phyloP scores from a whole-genome alignment of 1,140 invertebrate genomes.

The Macrosteles quadrilineatus region DNA sequence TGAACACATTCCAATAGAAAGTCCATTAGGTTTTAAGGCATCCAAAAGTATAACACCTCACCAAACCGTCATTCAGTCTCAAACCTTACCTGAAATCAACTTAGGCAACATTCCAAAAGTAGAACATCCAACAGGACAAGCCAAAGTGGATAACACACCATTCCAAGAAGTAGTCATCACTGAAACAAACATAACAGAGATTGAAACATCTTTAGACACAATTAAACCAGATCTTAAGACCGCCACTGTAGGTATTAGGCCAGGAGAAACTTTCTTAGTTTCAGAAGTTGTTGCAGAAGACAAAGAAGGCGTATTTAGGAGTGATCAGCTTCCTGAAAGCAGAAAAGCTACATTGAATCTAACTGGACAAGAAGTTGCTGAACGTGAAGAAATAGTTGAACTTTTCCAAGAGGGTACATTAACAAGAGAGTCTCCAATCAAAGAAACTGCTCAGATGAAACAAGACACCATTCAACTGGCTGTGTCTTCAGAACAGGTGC shows the following conservation, averaged over 20 bases:
- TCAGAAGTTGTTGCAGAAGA: constrained; percentile 53
- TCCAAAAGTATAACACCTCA: constrained; percentile 52
- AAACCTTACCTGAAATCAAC: constrained; percentile 54
- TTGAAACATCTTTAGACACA: constrained; percentile 49
- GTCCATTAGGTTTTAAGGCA: constrained; percentile 50
- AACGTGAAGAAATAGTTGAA: constrained; percentile 43
- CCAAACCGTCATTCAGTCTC: constrained; percentile 54
- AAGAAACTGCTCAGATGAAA: constrained; percentile 43
- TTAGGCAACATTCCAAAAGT: constrained; percentile 50
- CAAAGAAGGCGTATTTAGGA: constrained; percentile 47
- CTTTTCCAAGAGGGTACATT: constrained; percentile 39
- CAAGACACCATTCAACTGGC: constrained; percentile 54
- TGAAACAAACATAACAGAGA: constrained; percentile 47
- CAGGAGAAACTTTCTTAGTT: constrained; percentile 53
- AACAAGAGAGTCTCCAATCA: constrained; percentile 35
- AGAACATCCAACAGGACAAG: constrained; percentile 50
- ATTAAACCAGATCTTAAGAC: constrained; percentile 55
- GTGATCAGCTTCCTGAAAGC: constrained; percentile 34
- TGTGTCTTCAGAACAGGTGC: constrained; percentile 54
- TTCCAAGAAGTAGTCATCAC: constrained; percentile 55
- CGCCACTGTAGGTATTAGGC: constrained; percentile 51
- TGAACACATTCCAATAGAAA: constrained; percentile 48
- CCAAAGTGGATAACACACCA: constrained; percentile 54
- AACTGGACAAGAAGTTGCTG: constrained; percentile 46
- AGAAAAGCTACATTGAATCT: constrained; percentile 46